phyloP scores from a whole-genome alignment of 2,888 invertebrate species.

The Petrolisthes cinctipes region DNA sequence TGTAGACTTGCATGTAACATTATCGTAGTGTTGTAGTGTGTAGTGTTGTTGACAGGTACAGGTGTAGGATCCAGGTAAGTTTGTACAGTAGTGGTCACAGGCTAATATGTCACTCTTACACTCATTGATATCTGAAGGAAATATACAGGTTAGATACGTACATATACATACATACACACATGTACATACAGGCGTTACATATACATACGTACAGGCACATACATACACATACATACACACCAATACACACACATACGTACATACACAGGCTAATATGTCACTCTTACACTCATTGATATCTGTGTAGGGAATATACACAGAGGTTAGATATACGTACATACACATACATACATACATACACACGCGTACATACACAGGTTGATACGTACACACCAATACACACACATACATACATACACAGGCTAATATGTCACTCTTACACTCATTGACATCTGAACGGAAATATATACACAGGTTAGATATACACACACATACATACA shows the following conservation, averaged over 20 bases:
- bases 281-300: too few relatives aligned
- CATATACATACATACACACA: too few relatives aligned
- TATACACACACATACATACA: too few relatives aligned
- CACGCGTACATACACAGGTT: background rate
- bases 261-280: too few relatives aligned
- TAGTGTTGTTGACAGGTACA: slow-evolving; percentile 11
- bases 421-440: too few relatives aligned
- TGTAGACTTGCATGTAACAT: slow-evolving; percentile 6
- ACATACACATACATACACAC: background rate
- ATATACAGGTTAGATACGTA: too few relatives aligned
- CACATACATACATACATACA: background rate
- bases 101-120: background rate
- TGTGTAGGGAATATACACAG: too few relatives aligned
- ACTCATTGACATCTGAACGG: background rate
- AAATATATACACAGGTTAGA: background rate
- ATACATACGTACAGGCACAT: background rate
- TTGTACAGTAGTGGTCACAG: slow-evolving; percentile 9
- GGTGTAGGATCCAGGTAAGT: background rate
- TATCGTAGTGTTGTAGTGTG: background rate
- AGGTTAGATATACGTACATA: too few relatives aligned
- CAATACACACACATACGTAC: too few relatives aligned
- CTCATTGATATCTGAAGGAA: slow-evolving; percentile 20
- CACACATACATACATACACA: background rate
- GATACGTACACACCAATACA: background rate
- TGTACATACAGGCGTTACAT: background rate